A percentile compares a stretch with the other conserved stretches of the same genome.
Evolutionary conservation across 2,113 vertebrate species (phyloP).

Genomic region (Semnornis frantzii): DNA sequence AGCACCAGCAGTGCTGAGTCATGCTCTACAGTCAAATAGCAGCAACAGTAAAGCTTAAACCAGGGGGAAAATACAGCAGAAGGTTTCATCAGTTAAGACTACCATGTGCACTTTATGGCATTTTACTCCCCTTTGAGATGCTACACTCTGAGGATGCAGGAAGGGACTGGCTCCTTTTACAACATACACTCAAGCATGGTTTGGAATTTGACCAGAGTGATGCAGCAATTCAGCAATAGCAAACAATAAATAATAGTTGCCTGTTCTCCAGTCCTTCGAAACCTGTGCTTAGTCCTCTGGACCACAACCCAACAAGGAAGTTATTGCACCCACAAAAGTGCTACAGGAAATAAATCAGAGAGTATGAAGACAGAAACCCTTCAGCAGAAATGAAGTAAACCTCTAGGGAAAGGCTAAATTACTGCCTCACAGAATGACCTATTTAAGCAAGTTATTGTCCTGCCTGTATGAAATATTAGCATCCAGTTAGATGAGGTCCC

Average conservation of each 20-base stretch:
- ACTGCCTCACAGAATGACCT: background rate
- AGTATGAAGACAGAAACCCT: background rate
- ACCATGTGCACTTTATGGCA: rapidly evolving
- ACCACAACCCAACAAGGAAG: background rate
- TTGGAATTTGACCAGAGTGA: background rate
- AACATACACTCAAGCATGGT: background rate
- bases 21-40: background rate
- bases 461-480: conserved; percentile 18
- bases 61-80: background rate
- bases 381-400: background rate
- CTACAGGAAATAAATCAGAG: background rate
- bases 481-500: background rate
- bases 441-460: background rate
- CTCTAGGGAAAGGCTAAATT: background rate
- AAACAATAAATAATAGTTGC: background rate
- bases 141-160: background rate
- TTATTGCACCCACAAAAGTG: background rate
- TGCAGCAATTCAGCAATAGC: background rate
- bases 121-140: background rate
- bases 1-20: background rate
- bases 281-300: background rate
- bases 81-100: background rate
- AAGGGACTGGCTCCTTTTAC: background rate
- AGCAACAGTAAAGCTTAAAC: background rate
- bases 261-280: background rate